Conservation (phyloP, 2,888 invertebrate species). For the Dermolepida albohirtum region DNA sequence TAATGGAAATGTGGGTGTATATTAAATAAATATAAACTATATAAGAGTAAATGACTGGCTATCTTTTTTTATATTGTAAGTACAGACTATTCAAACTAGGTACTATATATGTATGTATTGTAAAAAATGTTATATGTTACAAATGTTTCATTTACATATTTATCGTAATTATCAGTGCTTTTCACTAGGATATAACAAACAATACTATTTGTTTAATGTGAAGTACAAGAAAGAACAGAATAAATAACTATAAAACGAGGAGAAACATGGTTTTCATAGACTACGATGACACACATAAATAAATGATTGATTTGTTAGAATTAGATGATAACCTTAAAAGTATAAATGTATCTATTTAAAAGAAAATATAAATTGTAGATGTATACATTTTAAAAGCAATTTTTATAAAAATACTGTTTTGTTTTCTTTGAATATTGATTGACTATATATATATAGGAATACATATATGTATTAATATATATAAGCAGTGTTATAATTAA, state of each 20-base stretch:
- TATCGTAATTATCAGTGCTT: too few species aligned
- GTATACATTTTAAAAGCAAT: conserved; percentile 39
- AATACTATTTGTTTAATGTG: too few species aligned
- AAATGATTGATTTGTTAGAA: too few species aligned
- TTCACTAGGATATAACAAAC: too few species aligned
- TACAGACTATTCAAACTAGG: conserved; percentile 26
- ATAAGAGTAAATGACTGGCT: conserved; percentile 27
- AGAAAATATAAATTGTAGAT: conserved; percentile 3
- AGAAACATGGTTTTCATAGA: too few species aligned
- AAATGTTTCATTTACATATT: too few species aligned
- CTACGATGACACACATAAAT: too few species aligned
- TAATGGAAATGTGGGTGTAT: conserved; percentile 26
- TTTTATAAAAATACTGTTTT: conserved; percentile 49
- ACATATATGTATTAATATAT: too few species aligned
- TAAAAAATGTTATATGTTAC: conserved; percentile 8
- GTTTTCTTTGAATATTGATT: conserved; percentile 2
- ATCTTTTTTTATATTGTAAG: conserved; percentile 11
- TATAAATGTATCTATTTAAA: neutral
- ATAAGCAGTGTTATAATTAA: too few species aligned
- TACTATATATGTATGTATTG: conserved; percentile 6
- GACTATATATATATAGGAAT: too few species aligned
- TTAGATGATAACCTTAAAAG: neutral
- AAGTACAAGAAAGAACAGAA: too few species aligned
- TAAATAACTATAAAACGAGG: too few species aligned
- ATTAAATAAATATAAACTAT: conserved; percentile 18